These are phyloP conservation scores for Macrostomum lignano DNA, from an alignment of 1,140 invertebrate genomes.

Conservation along the genomic window DNA sequence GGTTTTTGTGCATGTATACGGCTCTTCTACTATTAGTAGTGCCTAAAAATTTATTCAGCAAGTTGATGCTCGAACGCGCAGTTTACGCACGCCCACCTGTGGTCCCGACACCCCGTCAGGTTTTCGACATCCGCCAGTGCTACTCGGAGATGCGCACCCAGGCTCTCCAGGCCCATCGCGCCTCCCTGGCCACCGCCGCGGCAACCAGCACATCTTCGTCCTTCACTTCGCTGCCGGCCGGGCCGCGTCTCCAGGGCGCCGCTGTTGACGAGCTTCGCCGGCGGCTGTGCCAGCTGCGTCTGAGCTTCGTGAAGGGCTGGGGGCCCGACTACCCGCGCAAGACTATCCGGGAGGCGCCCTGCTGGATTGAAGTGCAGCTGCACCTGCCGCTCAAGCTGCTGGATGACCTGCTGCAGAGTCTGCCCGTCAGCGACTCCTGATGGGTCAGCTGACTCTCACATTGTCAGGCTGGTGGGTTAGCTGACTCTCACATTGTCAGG, in stretches of 20 bases:
- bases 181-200: too few species aligned
- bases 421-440: constrained; percentile 7
- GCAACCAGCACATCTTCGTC: too few species aligned
- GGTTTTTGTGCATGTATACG: too few species aligned
- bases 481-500: too few species aligned
- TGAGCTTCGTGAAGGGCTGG: constrained; percentile 33
- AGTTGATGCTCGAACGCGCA: too few species aligned
- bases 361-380: constrained; percentile 44
- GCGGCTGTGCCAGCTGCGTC: constrained; percentile 66
- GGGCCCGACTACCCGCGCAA: constrained; percentile 31
- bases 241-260: too few species aligned
- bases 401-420: constrained; percentile 58
- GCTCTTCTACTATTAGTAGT: too few species aligned
- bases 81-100: too few species aligned
- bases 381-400: constrained; percentile 47
- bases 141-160: constrained; percentile 82
- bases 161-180: constrained; percentile 60
- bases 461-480: too few species aligned
- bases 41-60: too few species aligned
- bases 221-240: too few species aligned
- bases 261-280: constrained; percentile 83
- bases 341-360: constrained; percentile 31
- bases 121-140: constrained; percentile 77
- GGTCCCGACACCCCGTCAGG: constrained; percentile 34
- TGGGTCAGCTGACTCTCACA: too few species aligned